Evolutionary conservation across 2,113 vertebrate genomes (phyloP), one percentile per base, ranked within the genome.

Genomic region (Phalacrocorax carbo): DNA sequence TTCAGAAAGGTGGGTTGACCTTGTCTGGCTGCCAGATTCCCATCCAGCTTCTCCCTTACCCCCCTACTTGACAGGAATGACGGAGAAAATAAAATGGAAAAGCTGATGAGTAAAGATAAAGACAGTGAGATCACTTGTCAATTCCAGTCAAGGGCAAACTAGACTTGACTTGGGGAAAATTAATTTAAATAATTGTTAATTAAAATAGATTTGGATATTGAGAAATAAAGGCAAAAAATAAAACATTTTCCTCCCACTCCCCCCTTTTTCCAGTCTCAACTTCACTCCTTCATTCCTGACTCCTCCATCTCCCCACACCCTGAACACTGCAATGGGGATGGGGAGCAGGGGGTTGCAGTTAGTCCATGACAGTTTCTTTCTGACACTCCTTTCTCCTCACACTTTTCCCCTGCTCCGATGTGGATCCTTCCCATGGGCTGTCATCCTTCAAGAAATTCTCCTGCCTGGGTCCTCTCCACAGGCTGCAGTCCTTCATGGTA

Each of bases 381-480:
- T 75, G 22, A 5, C 0, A 0, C 7, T 91, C 3, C 27, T 73
- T 69, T 11, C 9, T 46, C 16, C 21, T 87, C 25, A 72, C 29
- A 51, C 6, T 46, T 84, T 61, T 34, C 5, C 7, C 3, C 21
- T 55, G 5, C 6, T 84, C 14, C 38, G 60, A 14, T 0, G 0
- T 42, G 13, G 32, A 20, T 58, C 18, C 38, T 88, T 79, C 16
- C 19, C 10, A 60, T 40, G 9, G 15, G 18, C 30, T 38, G 1
- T 22, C 19, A 30, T 30, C 14, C 25, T 46, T 72, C 38, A 94
- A 72, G 38, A 76, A 20, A 29, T 75, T 29, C 15, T 27, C 19
- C 14, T 8, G 7, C 14, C 32, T 4, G 1, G 4, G 9, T 30
- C 11, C 8, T 72, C 11, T 64, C 14, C 30, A 48, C 10, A 70